Evolutionary conservation across 2,888 invertebrate genomes (phyloP).

Genomic region (Cheilosia soror): DNA sequence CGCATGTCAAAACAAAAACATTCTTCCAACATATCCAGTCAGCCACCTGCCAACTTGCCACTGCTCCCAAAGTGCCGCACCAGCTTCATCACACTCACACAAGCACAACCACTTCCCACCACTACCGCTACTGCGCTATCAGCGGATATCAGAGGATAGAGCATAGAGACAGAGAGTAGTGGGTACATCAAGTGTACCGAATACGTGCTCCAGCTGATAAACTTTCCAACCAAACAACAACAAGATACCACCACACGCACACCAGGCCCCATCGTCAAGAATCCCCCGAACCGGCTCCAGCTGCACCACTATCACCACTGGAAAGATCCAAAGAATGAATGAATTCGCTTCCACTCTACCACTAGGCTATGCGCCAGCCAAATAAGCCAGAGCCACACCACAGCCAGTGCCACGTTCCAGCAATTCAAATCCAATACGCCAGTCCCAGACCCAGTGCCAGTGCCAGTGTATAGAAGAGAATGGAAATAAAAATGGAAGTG

Average conservation of each 20-base stretch:
- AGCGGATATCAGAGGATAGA: conserved; percentile 3
- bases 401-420: conserved; percentile 43
- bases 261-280: not conserved
- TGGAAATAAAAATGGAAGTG: conserved; percentile 34
- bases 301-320: conserved; percentile 16
- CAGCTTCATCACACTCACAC: not conserved
- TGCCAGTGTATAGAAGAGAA: conserved; percentile 10
- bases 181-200: too few species aligned
- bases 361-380: too few species aligned
- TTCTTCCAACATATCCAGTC: conserved; percentile 48
- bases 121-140: conserved; percentile 18
- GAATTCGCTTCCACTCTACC: conserved; percentile 56
- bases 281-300: conserved; percentile 61
- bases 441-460: not conserved
- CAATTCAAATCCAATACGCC: conserved; percentile 45
- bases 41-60: conserved; percentile 54
- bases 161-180: not conserved
- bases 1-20: conserved; percentile 71
- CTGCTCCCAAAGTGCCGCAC: conserved; percentile 3
- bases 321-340: conserved; percentile 52
- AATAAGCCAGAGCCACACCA: too few species aligned
- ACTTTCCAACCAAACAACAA: conserved; percentile 53
- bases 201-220: conserved; percentile 62
- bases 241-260: not conserved
- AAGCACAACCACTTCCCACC: not conserved